Base-by-base conservation (phyloP, 2,888 invertebrate species). In the Autographa gamma region DNA sequence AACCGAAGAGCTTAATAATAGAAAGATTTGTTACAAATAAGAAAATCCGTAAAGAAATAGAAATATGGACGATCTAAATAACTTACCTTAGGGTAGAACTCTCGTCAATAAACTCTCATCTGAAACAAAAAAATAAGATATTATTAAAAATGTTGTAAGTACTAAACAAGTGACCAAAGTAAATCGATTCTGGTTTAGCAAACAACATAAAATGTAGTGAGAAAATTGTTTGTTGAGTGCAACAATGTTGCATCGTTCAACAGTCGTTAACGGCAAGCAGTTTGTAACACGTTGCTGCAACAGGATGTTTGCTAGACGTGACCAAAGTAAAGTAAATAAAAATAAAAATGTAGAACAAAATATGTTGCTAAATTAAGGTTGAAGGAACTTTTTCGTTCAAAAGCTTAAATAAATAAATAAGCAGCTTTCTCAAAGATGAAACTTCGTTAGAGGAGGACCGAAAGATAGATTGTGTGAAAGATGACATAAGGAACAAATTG, bases 61-160 rank as follows among this genome's bases (percentile, higher is more conserved):
- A 25, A 25, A 25, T 25, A n/a, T 25, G 3, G 25, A 1, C 25
- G 25, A 2, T 25, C 3, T 25, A 25, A 25, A 25, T 25, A 25
- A 71, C 87, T 84, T 83, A 89, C 89, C 89, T 86, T 82, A 69
- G 60, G 74, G 68, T 71, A 66, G 69, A 68, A 64, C 73, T 38
- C 58, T 34, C 66, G 38, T 71, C 67, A 70, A 81, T 81, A 85
- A 62, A 69, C 82, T 78, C 73, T 65, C 89, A 89, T 88, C 90
- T 89, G 88, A 41, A 90, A 90, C 79, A 84, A 85, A 62, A 66
- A 68, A 48, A 61, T 66, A 7, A 69, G 14, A 18, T 58, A 9
- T 63, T 60, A 60, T 25, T 3, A 25, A 4, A 25, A 25, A 25
- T 8, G 54, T 13, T 4, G 54, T 25, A 25, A 14, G n/a, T n/a